A percentile compares a stretch with the other conserved stretches of the same genome.
These are phyloP conservation scores for Brotula barbata DNA, from an alignment of 2,797 vertebrate species.

Conservation along the genomic window DNA sequence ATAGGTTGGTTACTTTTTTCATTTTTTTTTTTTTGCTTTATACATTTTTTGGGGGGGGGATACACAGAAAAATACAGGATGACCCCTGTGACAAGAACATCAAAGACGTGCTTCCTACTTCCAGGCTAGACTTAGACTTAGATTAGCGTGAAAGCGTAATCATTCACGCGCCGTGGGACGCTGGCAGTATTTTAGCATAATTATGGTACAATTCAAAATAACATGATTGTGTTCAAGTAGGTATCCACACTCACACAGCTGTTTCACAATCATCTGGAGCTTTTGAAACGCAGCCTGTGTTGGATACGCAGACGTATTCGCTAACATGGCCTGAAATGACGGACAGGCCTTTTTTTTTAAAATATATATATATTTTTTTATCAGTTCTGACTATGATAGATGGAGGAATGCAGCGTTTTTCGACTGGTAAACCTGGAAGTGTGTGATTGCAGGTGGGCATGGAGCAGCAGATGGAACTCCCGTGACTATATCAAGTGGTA, in stretches of 20 bases:
- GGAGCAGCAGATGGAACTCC: slow-evolving; percentile 48
- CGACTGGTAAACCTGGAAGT: slow-evolving; percentile 44
- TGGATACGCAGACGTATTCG: slow-evolving; percentile 14
- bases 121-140: slow-evolving; percentile 14
- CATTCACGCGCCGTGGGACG: slow-evolving; percentile 12
- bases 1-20: slow-evolving; percentile 33
- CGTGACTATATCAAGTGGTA: slow-evolving; percentile 52
- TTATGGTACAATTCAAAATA: slow-evolving; percentile 25
- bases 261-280: slow-evolving; percentile 51
- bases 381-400: slow-evolving; percentile 30
- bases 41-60: slow-evolving; percentile 51
- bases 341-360: too few relatives aligned
- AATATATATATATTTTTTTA: too few relatives aligned
- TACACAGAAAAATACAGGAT: slow-evolving; percentile 45
- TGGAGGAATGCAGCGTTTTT: slow-evolving; percentile 27
- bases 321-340: neutral
- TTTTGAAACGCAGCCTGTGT: slow-evolving; percentile 14
- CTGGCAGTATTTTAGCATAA: slow-evolving; percentile 8
- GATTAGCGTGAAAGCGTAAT: slow-evolving; percentile 14
- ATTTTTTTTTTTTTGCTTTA: slow-evolving; percentile 29
- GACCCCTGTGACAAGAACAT: slow-evolving; percentile 41
- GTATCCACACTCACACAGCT: slow-evolving; percentile 20
- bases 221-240: slow-evolving; percentile 28
- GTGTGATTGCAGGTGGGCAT: slow-evolving; percentile 45
- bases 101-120: slow-evolving; percentile 40